These are phyloP conservation scores for Arrhamphus sclerolepis DNA, from an alignment of 2,797 vertebrate genomes.

Conservation along the genomic window DNA sequence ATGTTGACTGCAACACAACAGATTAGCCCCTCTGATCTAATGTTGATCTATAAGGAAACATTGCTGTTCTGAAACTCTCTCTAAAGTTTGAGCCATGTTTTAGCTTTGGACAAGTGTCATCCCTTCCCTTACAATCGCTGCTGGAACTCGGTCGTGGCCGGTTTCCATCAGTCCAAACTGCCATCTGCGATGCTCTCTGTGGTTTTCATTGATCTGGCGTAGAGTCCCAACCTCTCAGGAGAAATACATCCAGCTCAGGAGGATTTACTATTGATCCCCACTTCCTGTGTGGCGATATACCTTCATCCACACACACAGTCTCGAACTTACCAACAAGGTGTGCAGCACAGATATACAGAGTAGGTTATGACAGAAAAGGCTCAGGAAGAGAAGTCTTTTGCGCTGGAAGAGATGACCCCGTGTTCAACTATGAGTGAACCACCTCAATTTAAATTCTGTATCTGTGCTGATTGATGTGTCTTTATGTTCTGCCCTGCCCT, in stretches of 20 bases:
- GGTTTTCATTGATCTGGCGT: conserved; percentile 72
- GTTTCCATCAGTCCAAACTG: conserved; percentile 59
- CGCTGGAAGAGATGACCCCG: conserved; percentile 55
- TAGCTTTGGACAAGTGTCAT: conserved; percentile 22
- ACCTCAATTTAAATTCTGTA: conserved; percentile 66
- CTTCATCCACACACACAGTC: conserved; percentile 54
- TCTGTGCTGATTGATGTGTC: conserved; percentile 65
- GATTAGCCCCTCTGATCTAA: conserved; percentile 36
- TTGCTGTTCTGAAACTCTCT: conserved; percentile 31
- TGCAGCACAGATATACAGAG: conserved; percentile 52
- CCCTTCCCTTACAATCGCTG: conserved; percentile 29
- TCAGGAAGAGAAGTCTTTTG: conserved; percentile 54
- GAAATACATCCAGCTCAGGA: conserved; percentile 70
- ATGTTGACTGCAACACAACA: conserved; percentile 43
- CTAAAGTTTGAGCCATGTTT: conserved; percentile 40
- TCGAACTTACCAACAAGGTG: conserved; percentile 56
- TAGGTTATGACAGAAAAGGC: conserved; percentile 53
- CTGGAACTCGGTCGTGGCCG: conserved; percentile 29
- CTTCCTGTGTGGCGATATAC: conserved; percentile 70
- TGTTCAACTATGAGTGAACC: conserved; percentile 68
- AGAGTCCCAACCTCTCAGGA: conserved; percentile 69
- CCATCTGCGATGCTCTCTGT: conserved; percentile 56
- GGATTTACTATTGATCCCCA: conserved; percentile 74
- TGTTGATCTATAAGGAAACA: conserved; percentile 35
- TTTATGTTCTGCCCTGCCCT: conserved; percentile 74